Conservation (phyloP, 2,113 vertebrate genomes). For the Istiophorus platypterus region DNA sequence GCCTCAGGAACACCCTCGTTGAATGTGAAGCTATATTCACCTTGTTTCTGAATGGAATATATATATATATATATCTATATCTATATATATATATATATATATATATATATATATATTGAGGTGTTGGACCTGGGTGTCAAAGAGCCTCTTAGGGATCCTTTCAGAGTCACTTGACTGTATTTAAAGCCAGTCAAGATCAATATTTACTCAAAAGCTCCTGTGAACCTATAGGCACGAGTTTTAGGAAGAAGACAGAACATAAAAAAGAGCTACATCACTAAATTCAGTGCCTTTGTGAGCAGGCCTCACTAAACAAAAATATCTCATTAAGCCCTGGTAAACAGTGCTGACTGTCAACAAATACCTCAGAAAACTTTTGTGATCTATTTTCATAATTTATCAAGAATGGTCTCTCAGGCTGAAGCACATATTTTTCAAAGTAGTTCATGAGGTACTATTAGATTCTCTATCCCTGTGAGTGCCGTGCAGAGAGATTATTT, state of each 20-base stretch:
- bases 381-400: constrained; percentile 57
- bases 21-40: neutral
- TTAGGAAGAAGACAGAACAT: constrained; percentile 2
- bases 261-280: constrained; percentile 4
- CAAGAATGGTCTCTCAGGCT: constrained; percentile 41
- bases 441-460: constrained; percentile 50
- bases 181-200: constrained; percentile 56
- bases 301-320: constrained; percentile 21
- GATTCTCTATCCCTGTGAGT: constrained; percentile 42
- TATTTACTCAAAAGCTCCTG: constrained; percentile 30
- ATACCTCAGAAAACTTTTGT: constrained; percentile 35
- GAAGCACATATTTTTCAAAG: constrained; percentile 43
- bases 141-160: constrained; percentile 50
- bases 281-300: neutral
- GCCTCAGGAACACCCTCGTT: neutral
- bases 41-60: too few species aligned
- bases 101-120: too few species aligned
- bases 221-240: constrained; percentile 20
- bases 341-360: constrained; percentile 51
- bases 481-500: constrained; percentile 36
- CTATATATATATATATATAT: too few species aligned
- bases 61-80: too few species aligned
- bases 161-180: constrained; percentile 39
- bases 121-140: constrained; percentile 43
- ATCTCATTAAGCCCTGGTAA: constrained; percentile 27